Evolutionary conservation across 2,797 vertebrate species (phyloP).

Genomic region (Enteromius trimaculatus): DNA sequence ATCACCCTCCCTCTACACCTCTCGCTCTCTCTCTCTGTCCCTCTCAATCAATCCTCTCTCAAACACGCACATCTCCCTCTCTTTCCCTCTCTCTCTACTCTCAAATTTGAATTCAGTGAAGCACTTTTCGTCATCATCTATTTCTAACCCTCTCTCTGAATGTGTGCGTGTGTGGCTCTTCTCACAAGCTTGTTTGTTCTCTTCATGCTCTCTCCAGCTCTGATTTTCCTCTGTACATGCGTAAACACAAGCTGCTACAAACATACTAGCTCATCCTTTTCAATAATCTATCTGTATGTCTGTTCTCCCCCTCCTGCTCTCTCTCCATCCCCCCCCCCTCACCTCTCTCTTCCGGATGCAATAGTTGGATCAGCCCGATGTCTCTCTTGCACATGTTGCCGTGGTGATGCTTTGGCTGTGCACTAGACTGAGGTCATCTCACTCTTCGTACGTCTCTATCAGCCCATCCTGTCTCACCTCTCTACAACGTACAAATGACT

Average conservation of each 20-base stretch:
- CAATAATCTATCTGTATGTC: constrained; percentile 32
- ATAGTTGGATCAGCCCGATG: constrained; percentile 62
- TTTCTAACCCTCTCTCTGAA: constrained; percentile 34
- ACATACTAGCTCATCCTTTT: constrained; percentile 26
- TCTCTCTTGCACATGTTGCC: constrained; percentile 61
- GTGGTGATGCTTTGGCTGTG: constrained; percentile 62
- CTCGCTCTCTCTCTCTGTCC: constrained; percentile 6
- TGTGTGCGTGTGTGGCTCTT: constrained; percentile 1
- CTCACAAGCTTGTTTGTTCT: constrained; percentile 32
- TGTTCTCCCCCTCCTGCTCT: not conserved
- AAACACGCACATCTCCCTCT: constrained; percentile 9
- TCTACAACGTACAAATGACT: constrained; percentile 12
- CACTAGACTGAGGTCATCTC: constrained; percentile 61
- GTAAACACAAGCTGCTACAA: constrained; percentile 27
- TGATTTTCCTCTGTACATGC: constrained; percentile 26
- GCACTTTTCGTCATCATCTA: constrained; percentile 39
- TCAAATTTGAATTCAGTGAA: constrained; percentile 49
- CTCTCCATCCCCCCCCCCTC: not conserved
- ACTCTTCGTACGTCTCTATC: constrained; percentile 48
- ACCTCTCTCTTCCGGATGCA: constrained; percentile 58
- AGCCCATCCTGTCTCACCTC: constrained; percentile 29
- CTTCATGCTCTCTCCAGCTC: constrained; percentile 15
- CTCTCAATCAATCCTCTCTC: constrained; percentile 30
- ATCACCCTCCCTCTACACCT: constrained; percentile 40
- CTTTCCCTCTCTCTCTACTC: constrained; percentile 10